Evolutionary conservation across 2,888 invertebrate genomes (phyloP), one percentile per base, ranked within the genome.

Genomic region (Aleiodes alternator): DNA sequence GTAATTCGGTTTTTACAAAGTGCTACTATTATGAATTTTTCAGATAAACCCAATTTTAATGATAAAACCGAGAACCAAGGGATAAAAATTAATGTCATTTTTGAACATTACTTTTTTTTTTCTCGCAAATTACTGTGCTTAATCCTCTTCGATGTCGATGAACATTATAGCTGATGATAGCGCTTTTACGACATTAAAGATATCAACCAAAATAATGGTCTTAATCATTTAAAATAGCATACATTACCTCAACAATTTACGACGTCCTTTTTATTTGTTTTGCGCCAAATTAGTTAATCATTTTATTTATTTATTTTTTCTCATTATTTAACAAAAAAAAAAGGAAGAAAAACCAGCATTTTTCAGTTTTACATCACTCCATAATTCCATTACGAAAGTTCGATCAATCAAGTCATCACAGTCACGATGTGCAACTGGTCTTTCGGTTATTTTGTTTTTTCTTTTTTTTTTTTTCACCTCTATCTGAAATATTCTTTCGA

Each of bases 151-250:
- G 68, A 68, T 68, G 50, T 68, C 68, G 68, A 68, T 68, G 68
- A 68, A 68, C 29, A 51, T 68, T 68, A 68, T 68, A 68, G 68
- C 68, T 68, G 68, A 68, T 68, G 34, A 68, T 68, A 68, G 68
- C 51, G 51, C 51, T 68, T 51, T 68, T 68, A 68, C 68, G 68
- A 68, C 68, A 68, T 68, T 68, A 68, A 68, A 68, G 51, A 68
- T 68, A 68, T 68, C 68, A 51, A 68, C 51, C 68, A 68, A 68
- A 68, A 68, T 68, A 68, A 68, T 68, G 68, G 68, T 68, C 68
- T 68, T 14, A 51, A 53, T 68, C 68, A 50, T 68, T 68, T 68
- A 51, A 51, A 51, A 51, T 68, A 68, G 51, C 34, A 53, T 29
- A 50, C 34, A 68, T 68, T 68, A 51, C 51, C 68, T 51, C 29